Conservation (phyloP, 2,113 vertebrate genomes). For the Oceanites oceanicus region DNA sequence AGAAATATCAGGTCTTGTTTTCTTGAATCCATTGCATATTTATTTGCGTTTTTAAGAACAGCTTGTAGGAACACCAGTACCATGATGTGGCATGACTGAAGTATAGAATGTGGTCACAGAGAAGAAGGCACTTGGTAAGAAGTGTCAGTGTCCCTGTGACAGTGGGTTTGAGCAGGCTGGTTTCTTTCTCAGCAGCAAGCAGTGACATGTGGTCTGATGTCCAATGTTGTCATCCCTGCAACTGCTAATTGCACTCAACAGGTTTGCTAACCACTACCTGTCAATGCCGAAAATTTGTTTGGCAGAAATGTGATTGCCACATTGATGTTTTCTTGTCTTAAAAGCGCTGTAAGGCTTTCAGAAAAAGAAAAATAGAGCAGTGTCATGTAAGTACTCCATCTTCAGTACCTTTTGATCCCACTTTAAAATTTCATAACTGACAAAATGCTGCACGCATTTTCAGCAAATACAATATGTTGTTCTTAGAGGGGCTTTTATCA, state of each 20-base stretch:
- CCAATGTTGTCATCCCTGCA: background rate
- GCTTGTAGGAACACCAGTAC: background rate
- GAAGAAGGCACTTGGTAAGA: background rate
- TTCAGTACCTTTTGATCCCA: background rate
- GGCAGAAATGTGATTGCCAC: background rate
- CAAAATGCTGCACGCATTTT: background rate
- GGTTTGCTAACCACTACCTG: background rate
- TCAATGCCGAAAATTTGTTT: background rate
- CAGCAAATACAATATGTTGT: background rate
- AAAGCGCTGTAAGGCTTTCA: background rate
- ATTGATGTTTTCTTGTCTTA: background rate
- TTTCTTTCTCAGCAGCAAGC: background rate
- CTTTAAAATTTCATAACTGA: background rate
- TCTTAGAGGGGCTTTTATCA: slow-evolving; percentile 12
- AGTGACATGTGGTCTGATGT: background rate
- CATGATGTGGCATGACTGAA: background rate
- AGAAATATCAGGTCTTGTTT: background rate
- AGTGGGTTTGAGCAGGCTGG: background rate
- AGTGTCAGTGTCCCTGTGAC: background rate
- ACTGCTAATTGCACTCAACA: background rate
- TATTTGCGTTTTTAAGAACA: background rate
- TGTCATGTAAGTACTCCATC: background rate
- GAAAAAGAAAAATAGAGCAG: background rate
- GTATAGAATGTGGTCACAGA: background rate
- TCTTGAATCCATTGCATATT: background rate